Conservation (phyloP, 2,113 vertebrate genomes). For the Chitala chitala region DNA sequence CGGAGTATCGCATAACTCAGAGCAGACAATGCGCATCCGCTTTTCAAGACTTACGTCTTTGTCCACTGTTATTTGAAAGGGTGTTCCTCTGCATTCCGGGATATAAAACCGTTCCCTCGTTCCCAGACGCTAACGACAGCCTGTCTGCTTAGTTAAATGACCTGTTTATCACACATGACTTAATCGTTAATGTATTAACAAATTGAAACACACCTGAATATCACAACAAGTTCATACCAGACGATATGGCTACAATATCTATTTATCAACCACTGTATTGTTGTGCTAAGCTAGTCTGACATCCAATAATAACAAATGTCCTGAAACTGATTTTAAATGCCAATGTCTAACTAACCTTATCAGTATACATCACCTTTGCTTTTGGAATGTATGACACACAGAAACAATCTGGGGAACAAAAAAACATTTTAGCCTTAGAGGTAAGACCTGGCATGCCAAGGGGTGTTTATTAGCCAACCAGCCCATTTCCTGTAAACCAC, state of each 20-base stretch:
- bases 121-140: slow-evolving; percentile 26
- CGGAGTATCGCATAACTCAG: background rate
- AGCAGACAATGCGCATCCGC: background rate
- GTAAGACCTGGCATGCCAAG: background rate
- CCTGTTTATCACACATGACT: slow-evolving; percentile 32
- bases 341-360: slow-evolving; percentile 54
- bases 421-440: slow-evolving; percentile 16
- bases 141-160: slow-evolving; percentile 26
- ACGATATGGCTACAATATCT: too few relatives aligned
- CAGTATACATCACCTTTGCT: slow-evolving; percentile 34
- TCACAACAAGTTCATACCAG: too few relatives aligned
- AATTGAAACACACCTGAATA: background rate
- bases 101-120: slow-evolving; percentile 32
- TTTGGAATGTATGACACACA: slow-evolving; percentile 47
- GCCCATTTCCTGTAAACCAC: slow-evolving; percentile 48
- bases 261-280: slow-evolving; percentile 14
- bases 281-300: slow-evolving; percentile 30
- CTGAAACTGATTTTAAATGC: slow-evolving; percentile 44
- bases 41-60: background rate
- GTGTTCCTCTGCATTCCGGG: slow-evolving; percentile 25
- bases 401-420: slow-evolving; percentile 35
- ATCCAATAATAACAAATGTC: slow-evolving; percentile 49
- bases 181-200: background rate
- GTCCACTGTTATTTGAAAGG: background rate
- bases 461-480: slow-evolving; percentile 11